A percentile compares a stretch with the other conserved stretches of the same genome.
Conservation (phyloP, 2,888 invertebrate species). For the Acanthosepion lycidas region DNA sequence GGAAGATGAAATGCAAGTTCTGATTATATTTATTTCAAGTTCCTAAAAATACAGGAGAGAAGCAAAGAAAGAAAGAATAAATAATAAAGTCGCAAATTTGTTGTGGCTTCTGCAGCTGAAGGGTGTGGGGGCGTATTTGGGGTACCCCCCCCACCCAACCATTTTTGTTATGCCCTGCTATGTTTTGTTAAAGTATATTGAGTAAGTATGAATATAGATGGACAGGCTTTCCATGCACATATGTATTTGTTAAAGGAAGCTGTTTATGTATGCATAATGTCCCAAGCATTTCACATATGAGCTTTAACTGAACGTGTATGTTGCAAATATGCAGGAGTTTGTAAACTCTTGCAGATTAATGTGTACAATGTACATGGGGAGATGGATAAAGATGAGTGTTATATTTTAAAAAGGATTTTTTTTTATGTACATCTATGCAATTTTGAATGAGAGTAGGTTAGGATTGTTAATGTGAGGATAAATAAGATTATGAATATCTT, state of each 20-base stretch:
- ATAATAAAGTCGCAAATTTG: background rate
- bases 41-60: background rate
- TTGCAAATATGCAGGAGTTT: background rate
- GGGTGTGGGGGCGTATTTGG: background rate
- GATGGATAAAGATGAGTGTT: background rate
- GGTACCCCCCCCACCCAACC: too few relatives aligned
- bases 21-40: background rate
- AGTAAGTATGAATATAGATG: constrained; percentile 8
- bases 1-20: background rate
- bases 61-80: background rate
- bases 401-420: background rate
- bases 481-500: background rate
- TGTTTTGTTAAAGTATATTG: background rate
- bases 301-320: background rate
- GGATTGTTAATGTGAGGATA: background rate
- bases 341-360: background rate
- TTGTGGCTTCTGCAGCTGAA: background rate
- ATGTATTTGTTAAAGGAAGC: background rate
- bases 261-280: background rate
- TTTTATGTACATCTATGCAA: background rate
- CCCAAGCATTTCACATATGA: background rate
- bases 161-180: background rate
- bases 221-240: background rate
- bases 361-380: background rate
- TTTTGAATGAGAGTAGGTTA: background rate